Conservation (phyloP, 1,140 invertebrate genomes). For the Campoletis sonorensis region DNA sequence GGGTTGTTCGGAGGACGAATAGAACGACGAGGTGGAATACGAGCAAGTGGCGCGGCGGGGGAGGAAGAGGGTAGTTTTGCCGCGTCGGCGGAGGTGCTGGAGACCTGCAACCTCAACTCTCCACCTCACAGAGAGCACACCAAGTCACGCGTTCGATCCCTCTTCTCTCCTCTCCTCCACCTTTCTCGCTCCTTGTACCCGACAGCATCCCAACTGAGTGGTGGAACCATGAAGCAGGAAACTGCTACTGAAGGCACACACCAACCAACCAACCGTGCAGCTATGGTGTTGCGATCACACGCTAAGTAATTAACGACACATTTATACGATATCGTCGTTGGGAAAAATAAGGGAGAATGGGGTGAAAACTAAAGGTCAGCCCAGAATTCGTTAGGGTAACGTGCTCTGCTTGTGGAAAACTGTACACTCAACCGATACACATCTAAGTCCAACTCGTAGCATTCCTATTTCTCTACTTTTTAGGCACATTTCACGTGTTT, state of each 20-base stretch:
- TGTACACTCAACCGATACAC: conserved; percentile 71
- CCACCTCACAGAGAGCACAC: conserved; percentile 3
- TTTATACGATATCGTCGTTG: conserved; percentile 73
- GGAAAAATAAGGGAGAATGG: conserved; percentile 33
- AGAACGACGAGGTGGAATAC: conserved; percentile 39
- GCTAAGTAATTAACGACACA: conserved; percentile 76
- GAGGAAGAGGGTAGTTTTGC: conserved; percentile 50
- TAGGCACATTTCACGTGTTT: too few species aligned
- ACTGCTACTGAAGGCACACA: conserved; percentile 2
- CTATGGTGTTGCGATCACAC: conserved; percentile 63
- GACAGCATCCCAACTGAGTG: conserved; percentile 6
- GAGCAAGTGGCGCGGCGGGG: conserved; percentile 15
- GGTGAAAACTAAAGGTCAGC: conserved; percentile 53
- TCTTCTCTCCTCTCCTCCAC: not conserved
- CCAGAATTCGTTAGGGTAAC: conserved; percentile 68
- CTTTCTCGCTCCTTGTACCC: not conserved
- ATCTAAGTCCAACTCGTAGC: conserved; percentile 53
- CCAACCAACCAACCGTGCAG: conserved; percentile 23
- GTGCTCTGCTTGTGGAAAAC: conserved; percentile 70
- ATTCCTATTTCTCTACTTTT: not conserved
- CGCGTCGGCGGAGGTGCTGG: conserved; percentile 58
- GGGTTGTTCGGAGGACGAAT: conserved; percentile 46
- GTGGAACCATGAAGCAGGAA: conserved; percentile 11
- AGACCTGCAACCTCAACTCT: conserved; percentile 27
- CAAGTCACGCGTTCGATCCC: not conserved